phyloP scores from a whole-genome alignment of 2,797 vertebrate genomes.

The Pygocentrus nattereri region DNA sequence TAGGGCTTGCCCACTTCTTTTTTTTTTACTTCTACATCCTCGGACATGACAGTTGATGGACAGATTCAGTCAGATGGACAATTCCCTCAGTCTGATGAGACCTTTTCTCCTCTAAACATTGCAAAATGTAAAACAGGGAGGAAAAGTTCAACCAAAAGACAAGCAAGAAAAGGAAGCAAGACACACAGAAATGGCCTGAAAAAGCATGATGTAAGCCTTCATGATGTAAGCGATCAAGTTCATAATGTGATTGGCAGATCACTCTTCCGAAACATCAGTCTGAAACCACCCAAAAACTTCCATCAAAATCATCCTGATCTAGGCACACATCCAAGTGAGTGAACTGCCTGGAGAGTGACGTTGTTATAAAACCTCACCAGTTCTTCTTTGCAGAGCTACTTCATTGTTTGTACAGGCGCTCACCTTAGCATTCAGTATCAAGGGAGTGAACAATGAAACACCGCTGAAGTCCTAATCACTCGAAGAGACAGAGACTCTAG shows the following conservation, averaged over 20 bases:
- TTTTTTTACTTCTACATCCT: too few species aligned
- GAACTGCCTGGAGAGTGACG: neutral
- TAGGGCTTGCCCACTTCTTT: too few species aligned
- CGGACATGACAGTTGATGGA: too few species aligned
- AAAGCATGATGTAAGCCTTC: too few species aligned
- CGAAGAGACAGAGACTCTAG: constrained; percentile 20
- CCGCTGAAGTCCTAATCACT: constrained; percentile 11
- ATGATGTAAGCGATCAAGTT: too few species aligned
- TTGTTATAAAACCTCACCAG: neutral
- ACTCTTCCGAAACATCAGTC: neutral
- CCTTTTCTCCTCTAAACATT: neutral
- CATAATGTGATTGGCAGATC: neutral
- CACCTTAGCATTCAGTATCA: neutral
- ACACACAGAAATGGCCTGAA: neutral
- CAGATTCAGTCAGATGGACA: too few species aligned
- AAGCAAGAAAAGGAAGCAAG: neutral
- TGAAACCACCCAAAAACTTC: neutral
- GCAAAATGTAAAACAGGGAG: neutral
- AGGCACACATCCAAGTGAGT: neutral
- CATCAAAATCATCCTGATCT: neutral
- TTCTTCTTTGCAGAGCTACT: neutral
- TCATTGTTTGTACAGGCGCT: constrained; percentile 2
- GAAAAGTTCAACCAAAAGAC: neutral
- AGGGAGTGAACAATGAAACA: constrained; percentile 21
- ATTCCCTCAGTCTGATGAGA: too few species aligned